A percentile compares a stretch with the other conserved stretches of the same genome.
Conservation (phyloP, 2,113 vertebrate species). For the Notarius lentiginosus region DNA sequence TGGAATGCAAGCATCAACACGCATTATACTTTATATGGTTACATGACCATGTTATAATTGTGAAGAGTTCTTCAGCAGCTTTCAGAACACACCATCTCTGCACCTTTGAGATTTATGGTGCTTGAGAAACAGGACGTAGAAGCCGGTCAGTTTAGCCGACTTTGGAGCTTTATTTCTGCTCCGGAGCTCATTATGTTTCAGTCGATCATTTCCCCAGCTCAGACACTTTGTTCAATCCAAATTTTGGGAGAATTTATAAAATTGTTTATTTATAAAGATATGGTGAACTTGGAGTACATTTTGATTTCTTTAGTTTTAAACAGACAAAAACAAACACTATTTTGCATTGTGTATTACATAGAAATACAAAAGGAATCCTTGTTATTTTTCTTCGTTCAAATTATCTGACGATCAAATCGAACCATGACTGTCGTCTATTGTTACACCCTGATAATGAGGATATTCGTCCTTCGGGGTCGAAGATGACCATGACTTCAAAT, state of each 20-base stretch:
- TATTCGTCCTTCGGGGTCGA: too few species aligned
- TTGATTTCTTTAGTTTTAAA: neutral
- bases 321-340: neutral
- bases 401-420: neutral
- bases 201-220: neutral
- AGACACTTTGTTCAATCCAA: neutral
- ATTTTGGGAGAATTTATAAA: neutral
- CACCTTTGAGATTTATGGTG: neutral
- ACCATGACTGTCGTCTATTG: too few species aligned
- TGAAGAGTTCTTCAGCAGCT: neutral
- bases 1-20: neutral
- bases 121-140: neutral
- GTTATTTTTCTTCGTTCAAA: neutral
- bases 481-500: too few species aligned
- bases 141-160: neutral
- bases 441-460: too few species aligned
- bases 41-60: neutral
- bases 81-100: neutral
- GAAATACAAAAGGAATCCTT: neutral
- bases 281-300: neutral
- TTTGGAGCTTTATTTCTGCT: neutral
- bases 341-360: neutral
- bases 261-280: neutral
- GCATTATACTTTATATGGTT: neutral
- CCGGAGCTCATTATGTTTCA: neutral